Evolutionary conservation across 2,797 vertebrate species (phyloP).

Genomic region (Halcyon leucocephala): DNA sequence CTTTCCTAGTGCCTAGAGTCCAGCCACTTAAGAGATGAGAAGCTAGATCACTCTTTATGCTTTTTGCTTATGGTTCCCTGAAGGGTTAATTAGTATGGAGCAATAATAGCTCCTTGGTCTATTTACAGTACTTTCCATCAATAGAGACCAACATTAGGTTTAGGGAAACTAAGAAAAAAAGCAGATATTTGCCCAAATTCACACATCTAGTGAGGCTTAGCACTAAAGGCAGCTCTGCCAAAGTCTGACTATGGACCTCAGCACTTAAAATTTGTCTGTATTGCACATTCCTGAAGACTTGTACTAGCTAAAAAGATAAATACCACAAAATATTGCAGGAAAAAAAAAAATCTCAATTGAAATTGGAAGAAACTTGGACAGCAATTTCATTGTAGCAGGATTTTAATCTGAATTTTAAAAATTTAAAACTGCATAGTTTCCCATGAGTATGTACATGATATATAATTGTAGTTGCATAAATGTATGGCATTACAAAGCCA

Average conservation of each 20-base stretch:
- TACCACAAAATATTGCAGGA: neutral
- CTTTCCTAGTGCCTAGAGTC: neutral
- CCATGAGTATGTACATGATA: neutral
- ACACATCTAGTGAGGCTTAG: conserved; percentile 8
- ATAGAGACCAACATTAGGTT: neutral
- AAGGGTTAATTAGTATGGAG: conserved; percentile 12
- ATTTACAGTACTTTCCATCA: neutral
- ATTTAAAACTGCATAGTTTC: neutral
- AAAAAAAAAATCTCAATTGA: neutral
- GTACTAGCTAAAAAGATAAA: neutral
- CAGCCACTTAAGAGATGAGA: neutral
- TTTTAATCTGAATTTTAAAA: neutral
- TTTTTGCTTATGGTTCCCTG: conserved; percentile 19
- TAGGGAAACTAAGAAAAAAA: conserved; percentile 11
- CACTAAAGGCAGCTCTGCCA: neutral
- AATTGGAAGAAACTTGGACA: neutral
- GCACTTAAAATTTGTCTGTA: neutral
- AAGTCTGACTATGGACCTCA: neutral
- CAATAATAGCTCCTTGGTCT: neutral
- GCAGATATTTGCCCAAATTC: neutral
- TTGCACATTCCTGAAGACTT: neutral
- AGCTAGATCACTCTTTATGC: neutral
- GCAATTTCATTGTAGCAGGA: neutral
- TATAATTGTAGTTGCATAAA: neutral
- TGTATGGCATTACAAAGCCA: neutral